Evolutionary conservation across 2,888 invertebrate species (phyloP), one percentile per base, ranked within the genome.

Genomic region (Acanthopleura granulata): DNA sequence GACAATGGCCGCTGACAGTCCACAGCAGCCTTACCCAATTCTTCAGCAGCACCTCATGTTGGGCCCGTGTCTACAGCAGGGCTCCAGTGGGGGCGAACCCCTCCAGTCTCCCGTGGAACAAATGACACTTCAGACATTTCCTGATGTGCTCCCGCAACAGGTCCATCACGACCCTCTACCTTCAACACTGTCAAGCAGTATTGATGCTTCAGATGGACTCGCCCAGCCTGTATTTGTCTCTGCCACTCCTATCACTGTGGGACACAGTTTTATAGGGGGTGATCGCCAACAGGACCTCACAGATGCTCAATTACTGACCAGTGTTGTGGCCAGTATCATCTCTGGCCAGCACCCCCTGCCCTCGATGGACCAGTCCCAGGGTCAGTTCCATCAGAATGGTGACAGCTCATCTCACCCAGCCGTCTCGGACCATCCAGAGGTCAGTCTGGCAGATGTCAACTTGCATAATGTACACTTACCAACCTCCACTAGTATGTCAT

Each of bases 271-370:
- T 66, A 66, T 66, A 6, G 29, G 66, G 22, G 66, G 25, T 22
- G 66, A 66, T 66, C 22, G 66, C 22, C 66, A 66, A 27, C 66
- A 66, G 29, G 66, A 66, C 29, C 25, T 66, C 15, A 66, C 66
- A 22, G 66, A 66, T 66, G 66, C 66, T 66, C 71, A 71, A 40
- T 49, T 71, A 9, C n/a, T 71, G 15, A 71, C 40, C 16, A 71
- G 71, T 71, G 71, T 71, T 22, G 71, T 71, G 18, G 71, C 71
- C 16, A 66, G 66, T 25, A 66, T 66, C 29, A 66, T 66, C 18
- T 66, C 66, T 22, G 66, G 66, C 25, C 66, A 66, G 22, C 66
- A 66, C 29, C 27, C 66, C 25, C 66, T 66, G 22, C 66, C 66
- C 22, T 27, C 66, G 25, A 66, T 66, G 66, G 66, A 66, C 27